A percentile compares a stretch with the other conserved stretches of the same genome.
phyloP scores from a whole-genome alignment of 2,113 vertebrate species.

The Danio rerio region DNA sequence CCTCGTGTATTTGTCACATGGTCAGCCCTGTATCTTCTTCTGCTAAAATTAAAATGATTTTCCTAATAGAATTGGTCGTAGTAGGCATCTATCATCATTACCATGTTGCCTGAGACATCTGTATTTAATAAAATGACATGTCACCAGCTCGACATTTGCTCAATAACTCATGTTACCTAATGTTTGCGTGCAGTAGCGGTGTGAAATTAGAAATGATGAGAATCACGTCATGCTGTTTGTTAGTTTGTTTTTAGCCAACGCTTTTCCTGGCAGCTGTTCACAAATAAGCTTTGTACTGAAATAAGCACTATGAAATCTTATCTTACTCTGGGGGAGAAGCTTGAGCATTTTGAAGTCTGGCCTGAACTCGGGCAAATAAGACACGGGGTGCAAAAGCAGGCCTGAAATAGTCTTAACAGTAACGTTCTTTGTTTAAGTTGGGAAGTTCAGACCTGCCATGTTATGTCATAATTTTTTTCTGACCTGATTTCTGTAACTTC shows the following conservation, averaged over 20 bases:
- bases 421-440: slow-evolving; percentile 25
- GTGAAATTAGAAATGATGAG: background rate
- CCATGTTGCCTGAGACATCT: background rate
- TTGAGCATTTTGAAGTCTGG: slow-evolving; percentile 13
- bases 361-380: background rate
- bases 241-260: background rate
- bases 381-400: background rate
- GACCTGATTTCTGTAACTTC: slow-evolving; percentile 35
- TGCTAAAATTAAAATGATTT: background rate
- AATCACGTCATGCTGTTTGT: background rate
- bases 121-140: background rate
- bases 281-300: background rate
- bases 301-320: slow-evolving; percentile 26
- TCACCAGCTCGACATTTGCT: background rate
- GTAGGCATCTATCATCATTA: background rate
- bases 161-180: background rate
- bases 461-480: slow-evolving; percentile 15
- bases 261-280: background rate
- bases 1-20: background rate
- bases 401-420: slow-evolving; percentile 28
- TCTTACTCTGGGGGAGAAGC: background rate
- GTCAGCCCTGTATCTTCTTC: background rate
- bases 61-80: background rate
- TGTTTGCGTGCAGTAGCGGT: background rate
- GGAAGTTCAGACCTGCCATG: slow-evolving; percentile 18